Percentiles rank a stretch among this genome's conserved stretches.
Conservation (phyloP, 2,888 invertebrate genomes). For the Heliconius aoede region DNA sequence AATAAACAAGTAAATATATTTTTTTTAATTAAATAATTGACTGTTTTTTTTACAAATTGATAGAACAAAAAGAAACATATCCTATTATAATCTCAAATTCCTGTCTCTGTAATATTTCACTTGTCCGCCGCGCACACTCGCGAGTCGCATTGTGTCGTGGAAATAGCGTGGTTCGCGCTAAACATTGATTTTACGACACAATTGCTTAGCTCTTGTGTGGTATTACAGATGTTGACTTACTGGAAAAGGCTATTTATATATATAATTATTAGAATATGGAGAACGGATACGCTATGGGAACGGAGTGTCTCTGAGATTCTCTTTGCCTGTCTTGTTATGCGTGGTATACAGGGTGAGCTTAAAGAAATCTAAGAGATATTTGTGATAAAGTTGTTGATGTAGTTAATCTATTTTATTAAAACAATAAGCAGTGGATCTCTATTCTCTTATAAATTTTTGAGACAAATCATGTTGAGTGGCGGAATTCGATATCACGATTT, state of each 20-base stretch:
- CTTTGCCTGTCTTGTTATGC: not conserved
- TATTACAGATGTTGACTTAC: conserved; percentile 49
- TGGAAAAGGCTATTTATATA: conserved; percentile 50
- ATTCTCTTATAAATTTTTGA: no score
- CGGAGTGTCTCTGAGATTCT: not conserved
- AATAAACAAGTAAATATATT: conserved; percentile 5
- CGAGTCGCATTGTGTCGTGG: conserved; percentile 48
- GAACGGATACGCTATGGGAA: not conserved
- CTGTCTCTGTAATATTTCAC: conserved; percentile 39
- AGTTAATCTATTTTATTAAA: no score
- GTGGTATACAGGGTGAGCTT: no score
- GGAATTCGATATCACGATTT: no score
- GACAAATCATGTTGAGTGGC: no score
- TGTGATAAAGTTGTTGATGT: no score
- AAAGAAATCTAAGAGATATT: no score
- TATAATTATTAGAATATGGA: not conserved
- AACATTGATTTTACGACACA: conserved; percentile 73
- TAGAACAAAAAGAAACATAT: not conserved
- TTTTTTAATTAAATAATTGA: not conserved
- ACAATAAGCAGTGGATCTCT: no score
- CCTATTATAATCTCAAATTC: not conserved
- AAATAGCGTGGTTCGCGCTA: conserved; percentile 55
- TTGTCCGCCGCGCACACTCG: conserved; percentile 32
- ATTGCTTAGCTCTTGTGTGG: conserved; percentile 60
- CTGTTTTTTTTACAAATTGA: not conserved